A percentile compares a stretch with the other conserved stretches of the same genome.
Conservation (phyloP, 2,797 vertebrate species). For the Sebastes diaconus region DNA sequence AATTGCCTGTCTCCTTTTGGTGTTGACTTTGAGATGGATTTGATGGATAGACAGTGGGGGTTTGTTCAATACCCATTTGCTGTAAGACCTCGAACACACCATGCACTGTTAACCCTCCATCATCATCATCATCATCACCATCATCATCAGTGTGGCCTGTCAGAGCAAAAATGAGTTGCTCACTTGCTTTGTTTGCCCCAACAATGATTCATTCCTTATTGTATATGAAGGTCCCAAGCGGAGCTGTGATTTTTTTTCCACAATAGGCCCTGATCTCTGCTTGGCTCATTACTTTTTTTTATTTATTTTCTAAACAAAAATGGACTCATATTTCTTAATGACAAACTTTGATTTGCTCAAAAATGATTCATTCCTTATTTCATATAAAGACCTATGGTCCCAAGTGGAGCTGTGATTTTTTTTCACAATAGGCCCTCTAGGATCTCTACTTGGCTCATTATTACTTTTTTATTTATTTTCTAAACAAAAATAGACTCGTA, state of each 20-base stretch:
- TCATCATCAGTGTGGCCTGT: conserved; percentile 16
- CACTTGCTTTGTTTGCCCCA: conserved; percentile 6
- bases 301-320: conserved; percentile 33
- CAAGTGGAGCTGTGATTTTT: neutral
- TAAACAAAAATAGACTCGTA: conserved; percentile 56
- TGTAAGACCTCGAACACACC: conserved; percentile 12
- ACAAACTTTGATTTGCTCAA: conserved; percentile 60
- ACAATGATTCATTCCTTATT: conserved; percentile 16
- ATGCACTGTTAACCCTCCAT: conserved; percentile 16
- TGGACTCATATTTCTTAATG: conserved; percentile 39
- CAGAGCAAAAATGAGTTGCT: conserved; percentile 20
- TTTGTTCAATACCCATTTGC: conserved; percentile 26
- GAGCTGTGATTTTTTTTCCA: conserved; percentile 1
- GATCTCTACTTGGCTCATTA: neutral
- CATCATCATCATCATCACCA: conserved; percentile 6
- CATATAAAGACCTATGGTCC: conserved; percentile 14
- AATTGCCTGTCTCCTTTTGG: conserved; percentile 14
- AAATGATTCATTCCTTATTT: conserved; percentile 11
- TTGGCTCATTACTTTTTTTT: neutral
- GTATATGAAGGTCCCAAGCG: conserved; percentile 7
- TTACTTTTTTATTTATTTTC: neutral
- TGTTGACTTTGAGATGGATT: conserved; percentile 14
- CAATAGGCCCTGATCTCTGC: neutral
- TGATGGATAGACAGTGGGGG: conserved; percentile 11
- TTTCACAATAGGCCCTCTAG: conserved; percentile 3